Base-by-base conservation (phyloP, 2,888 invertebrate species). In the Leptogaster cylindrica region DNA sequence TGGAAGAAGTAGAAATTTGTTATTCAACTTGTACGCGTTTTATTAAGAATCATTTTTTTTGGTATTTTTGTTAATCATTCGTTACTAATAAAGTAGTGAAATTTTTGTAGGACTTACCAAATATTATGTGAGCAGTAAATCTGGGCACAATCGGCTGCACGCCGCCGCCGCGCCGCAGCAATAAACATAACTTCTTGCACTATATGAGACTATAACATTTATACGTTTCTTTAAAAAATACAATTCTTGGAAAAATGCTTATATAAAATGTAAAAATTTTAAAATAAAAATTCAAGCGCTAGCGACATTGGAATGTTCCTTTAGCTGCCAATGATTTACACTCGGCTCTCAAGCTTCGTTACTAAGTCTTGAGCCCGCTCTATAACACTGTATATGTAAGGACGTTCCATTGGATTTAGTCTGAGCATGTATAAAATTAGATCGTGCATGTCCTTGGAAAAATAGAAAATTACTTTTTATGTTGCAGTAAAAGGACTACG, bases 401-500 rank as follows among this genome's bases (percentile, higher is more conserved):
- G 92, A 71, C 92, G 82, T 77, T 91, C 90, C 82, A 87, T 85
- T 23, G 89, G 87, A 80, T 90, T 89, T n/a, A 89, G 87, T 75
- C 88, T 87, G 69, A 92, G 80, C 85, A 91, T 88, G 68, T 84
- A 88, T 46, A 83, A 76, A 68, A 92, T 87, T 68, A 91, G 80
- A 68, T 89, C 87, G 71, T 89, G 87, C 77, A 91, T 81, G 70
- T 88, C 87, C 87, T 89, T n/a, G 77, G 1, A 66, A 71, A 61
- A 7, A 25, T 44, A 67, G 39, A 51, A 84, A 84, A 39, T 12
- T 14, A 20, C 36, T 44, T 44, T 14, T 3, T 25, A 27, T 33
- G 1, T 41, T 16, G 5, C 28, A 63, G 8, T n/a, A 23, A 39
- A 51, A n/a, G n/a, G n/a, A n/a, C n/a, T n/a, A 63, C 23, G 52